Evolutionary conservation across 2,797 vertebrate species (phyloP).

Genomic region (Cyclura pinguis): DNA sequence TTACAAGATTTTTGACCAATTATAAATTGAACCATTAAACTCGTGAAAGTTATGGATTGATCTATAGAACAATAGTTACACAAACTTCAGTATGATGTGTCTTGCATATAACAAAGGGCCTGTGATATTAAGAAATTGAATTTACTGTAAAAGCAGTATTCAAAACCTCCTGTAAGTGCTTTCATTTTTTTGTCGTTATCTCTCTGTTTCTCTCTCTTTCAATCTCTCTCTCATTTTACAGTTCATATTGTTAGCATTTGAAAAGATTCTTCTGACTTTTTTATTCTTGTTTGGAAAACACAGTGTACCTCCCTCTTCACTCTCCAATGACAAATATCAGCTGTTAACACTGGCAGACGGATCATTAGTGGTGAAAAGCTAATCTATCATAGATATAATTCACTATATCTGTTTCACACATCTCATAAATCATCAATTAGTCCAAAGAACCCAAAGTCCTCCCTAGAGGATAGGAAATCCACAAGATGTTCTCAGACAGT

Average conservation of each 20-base stretch:
- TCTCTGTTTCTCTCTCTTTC: neutral
- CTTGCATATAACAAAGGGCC: neutral
- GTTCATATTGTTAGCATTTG: neutral
- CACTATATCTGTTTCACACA: conserved; percentile 17
- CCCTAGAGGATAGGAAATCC: conserved; percentile 21
- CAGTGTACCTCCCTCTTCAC: neutral
- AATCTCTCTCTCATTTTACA: neutral
- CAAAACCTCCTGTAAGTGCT: neutral
- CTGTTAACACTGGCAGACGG: conserved; percentile 15
- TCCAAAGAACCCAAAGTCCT: conserved; percentile 12
- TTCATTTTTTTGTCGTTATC: neutral
- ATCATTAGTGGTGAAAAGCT: conserved; percentile 39
- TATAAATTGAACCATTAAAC: no score
- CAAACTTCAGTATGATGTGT: neutral
- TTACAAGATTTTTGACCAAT: neutral
- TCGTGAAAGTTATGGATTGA: no score
- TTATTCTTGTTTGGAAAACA: neutral
- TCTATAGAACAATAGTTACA: neutral
- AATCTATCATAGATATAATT: conserved; percentile 32
- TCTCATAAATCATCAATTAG: conserved; percentile 47
- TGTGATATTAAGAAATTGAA: neutral
- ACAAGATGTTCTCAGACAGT: conserved; percentile 15
- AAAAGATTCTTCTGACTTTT: neutral
- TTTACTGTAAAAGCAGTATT: neutral
- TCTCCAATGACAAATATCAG: conserved; percentile 28